Base-by-base conservation (phyloP, 2,888 invertebrate species). In the Orthonevra nobilis region DNA sequence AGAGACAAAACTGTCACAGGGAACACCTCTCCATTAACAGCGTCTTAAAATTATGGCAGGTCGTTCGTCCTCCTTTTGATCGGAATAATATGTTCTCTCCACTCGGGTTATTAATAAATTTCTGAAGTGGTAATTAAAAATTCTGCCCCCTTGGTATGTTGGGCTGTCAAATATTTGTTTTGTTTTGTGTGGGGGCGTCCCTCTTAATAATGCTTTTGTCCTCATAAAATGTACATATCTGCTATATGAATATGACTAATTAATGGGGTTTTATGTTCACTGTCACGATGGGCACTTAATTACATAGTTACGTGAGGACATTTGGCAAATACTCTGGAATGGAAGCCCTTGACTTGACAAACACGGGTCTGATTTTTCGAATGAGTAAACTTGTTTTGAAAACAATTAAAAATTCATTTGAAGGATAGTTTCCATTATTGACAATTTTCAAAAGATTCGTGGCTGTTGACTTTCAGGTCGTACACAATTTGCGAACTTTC, bases 271-370 rank as follows among this genome's bases (percentile, higher is more conserved):
- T 66, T 46, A 72, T 79, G 77, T 79, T 79, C 46, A 52, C 64
- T 66, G 72, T 79, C 77, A 79, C n/a, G 77, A 79, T 79, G 66
- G 64, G 48, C 77, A 66, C 60, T 79, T 72, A 72, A 79, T 79
- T 79, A 72, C 72, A 60, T 28, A 40, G 52, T 30, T 63, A 61
- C 60, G 77, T 72, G 66, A 72, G 38, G 72, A 66, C 72, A 36
- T 72, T 79, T 60, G 34, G 60, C 72, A 66, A 66, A 52, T 19
- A 36, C 32, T n/a, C n/a, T n/a, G n/a, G n/a, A n/a, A n/a, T n/a
- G n/a, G n/a, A n/a, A n/a, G n/a, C n/a, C n/a, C n/a, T n/a, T n/a
- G n/a, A n/a, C n/a, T n/a, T n/a, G n/a, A n/a, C n/a, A n/a, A n/a
- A n/a, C n/a, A n/a, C n/a, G n/a, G n/a, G n/a, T n/a, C n/a, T n/a